phyloP scores from a whole-genome alignment of 2,888 invertebrate species.

The Caenorhabditis uteleia region DNA sequence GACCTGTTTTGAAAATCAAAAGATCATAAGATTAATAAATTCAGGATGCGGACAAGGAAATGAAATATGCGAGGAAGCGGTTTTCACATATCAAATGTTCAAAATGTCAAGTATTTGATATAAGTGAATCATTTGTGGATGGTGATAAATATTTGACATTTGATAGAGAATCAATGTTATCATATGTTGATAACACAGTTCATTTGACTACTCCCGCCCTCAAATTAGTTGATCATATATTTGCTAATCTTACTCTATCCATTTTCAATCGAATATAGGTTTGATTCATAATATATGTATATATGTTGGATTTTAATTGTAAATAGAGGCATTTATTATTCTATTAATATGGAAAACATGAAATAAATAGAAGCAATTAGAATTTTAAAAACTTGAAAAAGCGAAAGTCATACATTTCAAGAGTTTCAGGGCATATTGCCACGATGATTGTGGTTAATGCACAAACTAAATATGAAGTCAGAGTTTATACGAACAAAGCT shows the following conservation, averaged over 20 bases:
- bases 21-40: neutral
- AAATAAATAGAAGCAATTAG: too few species aligned
- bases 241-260: slow-evolving; percentile 6
- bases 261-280: too few species aligned
- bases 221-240: slow-evolving; percentile 8
- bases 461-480: too few species aligned
- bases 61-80: neutral
- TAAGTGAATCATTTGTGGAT: slow-evolving; percentile 17
- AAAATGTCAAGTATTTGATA: slow-evolving; percentile 14
- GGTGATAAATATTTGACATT: slow-evolving; percentile 19
- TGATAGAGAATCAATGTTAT: slow-evolving; percentile 15
- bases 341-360: too few species aligned
- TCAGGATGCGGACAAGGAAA: neutral
- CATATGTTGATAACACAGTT: slow-evolving; percentile 29
- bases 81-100: neutral
- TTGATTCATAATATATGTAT: too few species aligned
- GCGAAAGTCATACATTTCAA: too few species aligned
- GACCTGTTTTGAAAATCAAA: neutral
- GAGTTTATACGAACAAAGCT: too few species aligned
- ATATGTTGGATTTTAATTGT: too few species aligned
- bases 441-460: too few species aligned
- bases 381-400: too few species aligned
- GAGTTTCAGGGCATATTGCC: too few species aligned
- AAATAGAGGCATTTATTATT: too few species aligned
- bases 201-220: slow-evolving; percentile 20